Conservation (phyloP, 2,888 invertebrate species). For the Drosophila kanekoi region DNA sequence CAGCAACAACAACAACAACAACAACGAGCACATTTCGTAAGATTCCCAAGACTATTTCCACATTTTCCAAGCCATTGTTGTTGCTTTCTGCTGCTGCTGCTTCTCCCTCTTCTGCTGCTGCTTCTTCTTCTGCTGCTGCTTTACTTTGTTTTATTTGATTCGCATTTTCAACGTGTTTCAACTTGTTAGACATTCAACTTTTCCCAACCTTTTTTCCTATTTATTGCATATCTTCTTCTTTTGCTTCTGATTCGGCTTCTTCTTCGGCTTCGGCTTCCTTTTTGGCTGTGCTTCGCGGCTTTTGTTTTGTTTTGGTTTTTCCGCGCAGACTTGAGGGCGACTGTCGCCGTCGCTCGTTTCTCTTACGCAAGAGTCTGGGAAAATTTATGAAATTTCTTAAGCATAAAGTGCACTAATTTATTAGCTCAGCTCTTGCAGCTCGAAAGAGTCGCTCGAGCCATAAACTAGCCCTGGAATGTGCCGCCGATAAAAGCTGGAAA, state of each 20-base stretch:
- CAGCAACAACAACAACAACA: constrained; percentile 21
- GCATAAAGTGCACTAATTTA: constrained; percentile 68
- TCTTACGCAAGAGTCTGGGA: constrained; percentile 52
- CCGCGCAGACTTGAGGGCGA: constrained; percentile 54
- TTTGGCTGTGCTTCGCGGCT: constrained; percentile 53
- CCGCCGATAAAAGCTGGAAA: constrained; percentile 16
- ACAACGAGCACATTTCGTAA: constrained; percentile 54
- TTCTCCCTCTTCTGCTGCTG: constrained; percentile 38
- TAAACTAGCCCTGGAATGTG: constrained; percentile 23
- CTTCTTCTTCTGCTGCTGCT: constrained; percentile 41
- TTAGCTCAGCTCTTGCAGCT: constrained; percentile 41
- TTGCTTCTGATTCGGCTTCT: constrained; percentile 29
- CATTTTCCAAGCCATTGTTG: constrained; percentile 76
- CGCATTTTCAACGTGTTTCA: constrained; percentile 70
- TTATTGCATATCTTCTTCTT: constrained; percentile 20
- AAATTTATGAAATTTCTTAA: constrained; percentile 68
- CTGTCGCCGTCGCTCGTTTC: constrained; percentile 12
- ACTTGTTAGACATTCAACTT: constrained; percentile 76
- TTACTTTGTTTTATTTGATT: constrained; percentile 59
- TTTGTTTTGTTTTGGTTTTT: constrained; percentile 35
- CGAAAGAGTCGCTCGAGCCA: constrained; percentile 17
- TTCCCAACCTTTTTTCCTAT: constrained; percentile 71
- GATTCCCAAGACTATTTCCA: constrained; percentile 75
- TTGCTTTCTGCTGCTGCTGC: constrained; percentile 40
- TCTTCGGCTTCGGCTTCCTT: constrained; percentile 12